These are phyloP conservation scores for Dioctria rufipes DNA, from an alignment of 2,888 invertebrate genomes.

Conservation along the genomic window DNA sequence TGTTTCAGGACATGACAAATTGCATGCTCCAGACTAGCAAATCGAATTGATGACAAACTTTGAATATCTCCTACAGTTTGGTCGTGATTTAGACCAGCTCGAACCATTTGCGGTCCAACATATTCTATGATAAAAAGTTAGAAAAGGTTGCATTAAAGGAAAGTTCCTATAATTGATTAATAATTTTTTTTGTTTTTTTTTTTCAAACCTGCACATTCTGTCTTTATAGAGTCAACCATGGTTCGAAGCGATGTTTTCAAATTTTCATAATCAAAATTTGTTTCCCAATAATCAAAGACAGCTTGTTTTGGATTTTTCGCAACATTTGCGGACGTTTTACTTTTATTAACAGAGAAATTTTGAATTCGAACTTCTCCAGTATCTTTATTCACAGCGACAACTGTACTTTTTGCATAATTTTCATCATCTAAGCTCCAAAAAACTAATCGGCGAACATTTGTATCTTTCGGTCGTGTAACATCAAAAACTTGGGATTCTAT, in stretches of 20 bases:
- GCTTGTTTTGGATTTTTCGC: conserved; percentile 21
- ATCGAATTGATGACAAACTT: not conserved
- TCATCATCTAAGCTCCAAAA: too few species aligned
- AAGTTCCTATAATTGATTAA: not conserved
- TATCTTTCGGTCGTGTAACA: not conserved
- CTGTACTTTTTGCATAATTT: conserved; percentile 19
- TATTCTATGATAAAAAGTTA: not conserved
- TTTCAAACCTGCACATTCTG: too few species aligned
- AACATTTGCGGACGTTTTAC: not conserved
- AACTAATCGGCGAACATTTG: not conserved
- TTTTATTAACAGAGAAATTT: conserved; percentile 12
- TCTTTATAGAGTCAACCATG: too few species aligned
- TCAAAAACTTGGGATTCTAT: conserved; percentile 8
- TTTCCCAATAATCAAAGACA: conserved; percentile 20
- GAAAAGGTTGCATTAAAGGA: too few species aligned
- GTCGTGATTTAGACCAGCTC: conserved; percentile 15
- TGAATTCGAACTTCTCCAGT: conserved; percentile 4
- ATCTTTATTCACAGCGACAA: not conserved
- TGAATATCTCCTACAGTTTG: conserved; percentile 18
- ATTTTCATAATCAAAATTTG: not conserved
- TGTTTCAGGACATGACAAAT: conserved; percentile 22
- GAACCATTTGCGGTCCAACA: conserved; percentile 26
- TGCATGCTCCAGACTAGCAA: conserved; percentile 30
- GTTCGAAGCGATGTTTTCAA: not conserved
- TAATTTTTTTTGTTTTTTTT: not conserved